A percentile compares a stretch with the other conserved stretches of the same genome.
Evolutionary conservation across 2,888 invertebrate genomes (phyloP).

Genomic region (Drosophila nr. perissopoda): DNA sequence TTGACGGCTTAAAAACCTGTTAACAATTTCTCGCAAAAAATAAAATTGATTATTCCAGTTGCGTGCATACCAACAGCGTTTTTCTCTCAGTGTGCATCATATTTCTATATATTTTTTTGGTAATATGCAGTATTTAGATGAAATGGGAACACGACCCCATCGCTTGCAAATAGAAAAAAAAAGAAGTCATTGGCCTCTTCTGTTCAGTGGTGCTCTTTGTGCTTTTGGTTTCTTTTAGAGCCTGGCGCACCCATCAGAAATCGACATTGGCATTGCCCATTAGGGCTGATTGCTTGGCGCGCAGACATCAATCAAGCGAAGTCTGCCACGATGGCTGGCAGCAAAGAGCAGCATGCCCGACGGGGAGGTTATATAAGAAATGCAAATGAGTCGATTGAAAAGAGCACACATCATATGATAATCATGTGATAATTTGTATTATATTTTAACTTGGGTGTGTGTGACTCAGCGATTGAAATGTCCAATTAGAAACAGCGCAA

Average conservation of each 20-base stretch:
- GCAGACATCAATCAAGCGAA: conserved; percentile 52
- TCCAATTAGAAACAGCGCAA: conserved; percentile 64
- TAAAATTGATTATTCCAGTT: not conserved
- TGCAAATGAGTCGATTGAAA: conserved; percentile 39
- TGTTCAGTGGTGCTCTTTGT: not conserved
- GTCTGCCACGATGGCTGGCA: conserved; percentile 3
- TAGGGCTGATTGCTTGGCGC: conserved; percentile 57
- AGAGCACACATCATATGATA: conserved; percentile 64
- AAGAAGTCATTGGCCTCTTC: conserved; percentile 72
- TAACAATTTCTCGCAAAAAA: not conserved
- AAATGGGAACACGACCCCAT: conserved; percentile 32
- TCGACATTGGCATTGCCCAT: conserved; percentile 54
- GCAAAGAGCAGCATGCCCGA: not conserved
- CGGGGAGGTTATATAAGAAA: conserved; percentile 35
- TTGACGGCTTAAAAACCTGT: not conserved
- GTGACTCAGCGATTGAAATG: conserved; percentile 68
- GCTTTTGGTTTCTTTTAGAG: conserved; percentile 10
- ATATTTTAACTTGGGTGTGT: conserved; percentile 19
- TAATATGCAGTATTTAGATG: conserved; percentile 32
- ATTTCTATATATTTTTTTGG: conserved; percentile 2
- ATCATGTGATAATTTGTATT: conserved; percentile 70
- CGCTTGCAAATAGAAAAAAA: conserved; percentile 9
- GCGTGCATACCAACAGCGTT: not conserved
- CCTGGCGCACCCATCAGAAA: conserved; percentile 32
- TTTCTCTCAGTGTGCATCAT: not conserved